phyloP scores from a whole-genome alignment of 2,797 vertebrate species.

The Botia almorhae region DNA sequence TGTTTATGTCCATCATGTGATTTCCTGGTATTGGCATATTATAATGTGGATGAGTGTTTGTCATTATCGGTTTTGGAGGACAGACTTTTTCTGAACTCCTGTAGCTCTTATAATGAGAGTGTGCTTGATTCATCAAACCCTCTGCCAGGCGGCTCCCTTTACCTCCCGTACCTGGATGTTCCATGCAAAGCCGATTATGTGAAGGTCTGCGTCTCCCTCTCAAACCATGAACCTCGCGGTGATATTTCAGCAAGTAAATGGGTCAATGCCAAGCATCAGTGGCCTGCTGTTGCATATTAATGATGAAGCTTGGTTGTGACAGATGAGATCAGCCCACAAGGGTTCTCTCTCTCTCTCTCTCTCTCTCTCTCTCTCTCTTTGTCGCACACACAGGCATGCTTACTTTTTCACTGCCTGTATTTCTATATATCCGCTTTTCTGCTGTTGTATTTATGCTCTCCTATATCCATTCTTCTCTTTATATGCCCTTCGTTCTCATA shows the following conservation, averaged over 20 bases:
- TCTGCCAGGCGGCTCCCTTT: conserved; percentile 35
- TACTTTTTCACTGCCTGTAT: conserved; percentile 15
- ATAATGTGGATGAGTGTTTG: conserved; percentile 19
- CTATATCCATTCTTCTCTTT: conserved; percentile 7
- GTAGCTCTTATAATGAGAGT: conserved; percentile 56
- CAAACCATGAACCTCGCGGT: conserved; percentile 36
- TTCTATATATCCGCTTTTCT: neutral
- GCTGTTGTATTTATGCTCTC: conserved; percentile 5
- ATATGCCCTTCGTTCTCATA: neutral
- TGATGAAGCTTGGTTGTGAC: conserved; percentile 57
- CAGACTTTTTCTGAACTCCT: conserved; percentile 38
- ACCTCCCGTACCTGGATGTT: conserved; percentile 53
- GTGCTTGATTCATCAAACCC: conserved; percentile 51
- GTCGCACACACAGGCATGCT: too few species aligned
- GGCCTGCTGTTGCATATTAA: conserved; percentile 61
- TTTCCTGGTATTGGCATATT: neutral
- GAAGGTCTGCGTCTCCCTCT: conserved; percentile 49
- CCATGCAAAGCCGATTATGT: conserved; percentile 56
- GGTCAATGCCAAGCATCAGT: conserved; percentile 61
- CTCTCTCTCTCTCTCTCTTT: neutral
- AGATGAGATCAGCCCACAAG: conserved; percentile 56
- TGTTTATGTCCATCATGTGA: neutral
- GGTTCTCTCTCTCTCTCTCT: conserved; percentile 36
- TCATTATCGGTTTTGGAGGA: conserved; percentile 37
- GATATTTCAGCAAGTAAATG: conserved; percentile 60